Base-by-base conservation (phyloP, 2,797 vertebrate species). In the Philypnodon macrostomus region DNA sequence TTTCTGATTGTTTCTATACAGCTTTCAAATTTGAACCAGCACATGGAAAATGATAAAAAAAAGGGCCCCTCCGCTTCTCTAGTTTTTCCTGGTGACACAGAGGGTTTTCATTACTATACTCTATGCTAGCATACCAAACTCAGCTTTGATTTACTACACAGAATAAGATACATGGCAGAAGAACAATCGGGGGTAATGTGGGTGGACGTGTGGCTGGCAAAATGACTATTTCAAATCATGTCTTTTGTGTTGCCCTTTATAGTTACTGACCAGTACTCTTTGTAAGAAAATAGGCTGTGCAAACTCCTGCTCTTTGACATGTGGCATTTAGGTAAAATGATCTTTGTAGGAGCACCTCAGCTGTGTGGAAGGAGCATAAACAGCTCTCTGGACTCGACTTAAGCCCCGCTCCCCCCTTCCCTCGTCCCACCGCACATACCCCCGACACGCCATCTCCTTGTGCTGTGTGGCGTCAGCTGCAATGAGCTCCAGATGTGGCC, bases 401-500 rank as follows among this genome's bases (percentile, higher is more conserved):
- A 16, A n/a, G n/a, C n/a, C n/a, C n/a, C 57, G 66, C 63, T 69
- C 47, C 56, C 53, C 30, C 31, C 19, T 14, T 6, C 10, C 14
- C 13, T 9, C 7, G 18, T 11, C 45, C 68, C 55, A 17, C 50
- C 44, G 61, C 67, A 38, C 47, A 63, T 50, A 46, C 60, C 45
- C 58, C 62, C 33, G 35, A 80, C 80, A 71, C 70, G 79, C 84
- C 75, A 67, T 73, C 81, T 73, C 77, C 67, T 72, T 68, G 66
- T 84, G 76, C 63, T 69, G 80, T 85, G 82, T 89, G 89, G 88
- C 85, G 83, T 89, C 88, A 89, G 85, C 87, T 85, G 79, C 86
- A 91, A 88, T 88, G 81, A 89, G 83, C 83, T 90, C 90, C 90
- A 91, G 90, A 90, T 90, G 88, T 85, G 80, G 72, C 79, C 80